Conservation (phyloP, 53 echinoderm and acorn worm genomes). For the Luidia sarsii region DNA sequence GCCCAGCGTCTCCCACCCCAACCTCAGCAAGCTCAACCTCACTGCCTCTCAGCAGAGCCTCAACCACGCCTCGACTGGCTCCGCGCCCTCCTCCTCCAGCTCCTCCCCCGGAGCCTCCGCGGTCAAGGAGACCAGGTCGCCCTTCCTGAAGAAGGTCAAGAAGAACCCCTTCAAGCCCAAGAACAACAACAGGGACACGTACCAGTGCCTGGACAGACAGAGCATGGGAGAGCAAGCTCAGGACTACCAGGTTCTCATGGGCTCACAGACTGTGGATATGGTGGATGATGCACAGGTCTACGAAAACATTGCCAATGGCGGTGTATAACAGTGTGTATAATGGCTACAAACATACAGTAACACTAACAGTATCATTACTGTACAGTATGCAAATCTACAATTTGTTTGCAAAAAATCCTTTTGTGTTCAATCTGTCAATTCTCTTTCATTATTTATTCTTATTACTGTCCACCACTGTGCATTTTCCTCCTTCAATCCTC, state of each 20-base stretch:
- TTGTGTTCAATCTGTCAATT: too few species aligned
- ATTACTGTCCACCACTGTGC: too few species aligned
- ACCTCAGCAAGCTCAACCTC: constrained; percentile 5
- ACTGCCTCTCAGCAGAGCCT: constrained; percentile 34
- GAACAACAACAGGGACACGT: constrained; percentile 37
- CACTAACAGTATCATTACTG: neutral
- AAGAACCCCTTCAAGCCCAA: constrained; percentile 34
- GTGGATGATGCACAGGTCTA: constrained; percentile 13
- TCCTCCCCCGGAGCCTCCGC: neutral
- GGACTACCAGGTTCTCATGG: constrained; percentile 22
- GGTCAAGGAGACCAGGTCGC: constrained; percentile 2
- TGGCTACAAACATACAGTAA: neutral
- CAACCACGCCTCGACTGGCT: constrained; percentile 4
- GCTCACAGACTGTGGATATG: neutral
- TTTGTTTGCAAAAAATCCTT: too few species aligned
- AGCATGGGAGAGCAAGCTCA: neutral
- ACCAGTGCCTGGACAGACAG: constrained; percentile 12
- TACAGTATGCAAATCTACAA: too few species aligned
- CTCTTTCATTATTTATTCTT: too few species aligned
- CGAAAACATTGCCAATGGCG: constrained; percentile 22
- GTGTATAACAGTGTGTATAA: constrained; percentile 3
- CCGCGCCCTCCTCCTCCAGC: constrained; percentile 10
- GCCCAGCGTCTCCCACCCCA: neutral
- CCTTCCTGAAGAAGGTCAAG: constrained; percentile 18
- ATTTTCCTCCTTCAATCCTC: too few species aligned